A percentile compares a stretch with the other conserved stretches of the same genome.
phyloP scores from a whole-genome alignment of 2,113 vertebrate species.

The Panthera uncia region DNA sequence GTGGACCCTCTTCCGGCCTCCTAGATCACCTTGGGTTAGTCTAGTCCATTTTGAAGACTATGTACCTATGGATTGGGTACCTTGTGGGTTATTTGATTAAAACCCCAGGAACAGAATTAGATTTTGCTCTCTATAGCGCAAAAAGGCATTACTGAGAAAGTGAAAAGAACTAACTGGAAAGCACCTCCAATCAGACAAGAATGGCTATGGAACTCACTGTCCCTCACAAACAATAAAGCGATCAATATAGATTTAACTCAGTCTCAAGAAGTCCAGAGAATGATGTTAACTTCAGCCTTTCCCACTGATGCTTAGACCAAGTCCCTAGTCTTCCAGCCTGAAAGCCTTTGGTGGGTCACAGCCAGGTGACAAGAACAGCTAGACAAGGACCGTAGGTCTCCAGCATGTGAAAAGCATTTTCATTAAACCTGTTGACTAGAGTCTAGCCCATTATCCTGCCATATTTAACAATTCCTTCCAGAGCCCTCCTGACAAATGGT shows the following conservation, averaged over 20 bases:
- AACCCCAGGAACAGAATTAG: not conserved
- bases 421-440: not conserved
- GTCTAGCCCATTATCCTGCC: not conserved
- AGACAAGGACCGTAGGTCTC: not conserved
- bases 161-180: conserved; percentile 1
- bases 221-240: not conserved
- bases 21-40: not conserved
- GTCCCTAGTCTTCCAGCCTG: not conserved
- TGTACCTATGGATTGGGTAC: not conserved
- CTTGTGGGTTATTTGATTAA: not conserved
- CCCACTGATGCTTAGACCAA: not conserved
- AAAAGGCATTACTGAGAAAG: conserved; percentile 3
- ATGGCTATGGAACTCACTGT: not conserved
- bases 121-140: not conserved
- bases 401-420: not conserved
- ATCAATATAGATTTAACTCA: not conserved
- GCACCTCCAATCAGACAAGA: not conserved
- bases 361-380: not conserved
- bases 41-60: not conserved
- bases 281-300: not conserved
- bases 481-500: not conserved
- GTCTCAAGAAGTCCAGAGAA: not conserved
- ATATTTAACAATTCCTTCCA: not conserved
- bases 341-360: not conserved
- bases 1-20: not conserved